A percentile compares a stretch with the other conserved stretches of the same genome.
Conservation (phyloP, 2,888 invertebrate genomes). For the Bombylius discolor region DNA sequence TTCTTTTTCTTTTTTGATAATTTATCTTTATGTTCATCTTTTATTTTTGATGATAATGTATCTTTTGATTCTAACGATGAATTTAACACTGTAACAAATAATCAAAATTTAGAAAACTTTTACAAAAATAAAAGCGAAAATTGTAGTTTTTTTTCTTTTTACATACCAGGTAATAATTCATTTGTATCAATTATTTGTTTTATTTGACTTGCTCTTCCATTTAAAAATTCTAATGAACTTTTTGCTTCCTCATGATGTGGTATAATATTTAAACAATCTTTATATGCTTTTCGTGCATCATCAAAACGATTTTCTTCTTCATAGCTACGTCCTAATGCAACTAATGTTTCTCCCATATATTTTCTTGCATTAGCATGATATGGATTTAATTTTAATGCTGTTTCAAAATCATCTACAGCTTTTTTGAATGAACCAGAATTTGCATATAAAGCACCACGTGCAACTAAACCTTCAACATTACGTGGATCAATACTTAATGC, state of each 20-base stretch:
- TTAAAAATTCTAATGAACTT: conserved; percentile 67
- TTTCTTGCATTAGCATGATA: conserved; percentile 87
- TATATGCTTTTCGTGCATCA: conserved; percentile 73
- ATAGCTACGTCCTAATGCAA: conserved; percentile 76
- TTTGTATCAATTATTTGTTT: conserved; percentile 49
- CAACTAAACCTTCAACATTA: conserved; percentile 85
- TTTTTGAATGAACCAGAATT: conserved; percentile 88
- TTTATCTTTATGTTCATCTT: conserved; percentile 18
- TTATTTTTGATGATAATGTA: conserved; percentile 16
- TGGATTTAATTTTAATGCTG: conserved; percentile 75
- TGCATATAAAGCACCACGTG: conserved; percentile 82
- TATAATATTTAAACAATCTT: conserved; percentile 68
- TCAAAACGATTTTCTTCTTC: conserved; percentile 77
- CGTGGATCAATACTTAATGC: conserved; percentile 83
- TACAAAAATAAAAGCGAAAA: conserved; percentile 16
- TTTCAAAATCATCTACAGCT: conserved; percentile 90
- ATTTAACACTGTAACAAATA: no score
- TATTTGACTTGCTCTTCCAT: conserved; percentile 43
- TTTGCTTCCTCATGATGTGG: conserved; percentile 81
- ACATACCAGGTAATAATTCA: conserved; percentile 44
- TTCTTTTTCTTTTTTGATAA: conserved; percentile 47
- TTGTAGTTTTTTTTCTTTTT: not conserved
- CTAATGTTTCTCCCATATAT: conserved; percentile 85
- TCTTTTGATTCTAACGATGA: conserved; percentile 12
- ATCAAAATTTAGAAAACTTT: not conserved